Conservation (phyloP, 2,113 vertebrate genomes). For the Lanius collurio region DNA sequence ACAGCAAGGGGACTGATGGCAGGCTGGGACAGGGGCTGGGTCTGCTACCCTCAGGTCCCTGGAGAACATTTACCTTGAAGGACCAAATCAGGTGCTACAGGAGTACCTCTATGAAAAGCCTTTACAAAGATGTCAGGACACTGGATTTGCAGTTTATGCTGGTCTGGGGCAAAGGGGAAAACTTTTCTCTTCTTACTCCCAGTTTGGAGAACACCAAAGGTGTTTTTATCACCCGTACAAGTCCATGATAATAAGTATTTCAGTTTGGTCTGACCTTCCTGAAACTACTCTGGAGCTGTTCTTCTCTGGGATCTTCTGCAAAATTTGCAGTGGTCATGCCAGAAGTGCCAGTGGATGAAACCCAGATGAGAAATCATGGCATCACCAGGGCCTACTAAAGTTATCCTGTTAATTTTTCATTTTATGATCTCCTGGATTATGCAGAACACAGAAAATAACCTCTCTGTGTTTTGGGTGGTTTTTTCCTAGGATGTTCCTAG, state of each 20-base stretch:
- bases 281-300: background rate
- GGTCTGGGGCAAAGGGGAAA: background rate
- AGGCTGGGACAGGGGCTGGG: background rate
- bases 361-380: background rate
- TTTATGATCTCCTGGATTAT: background rate
- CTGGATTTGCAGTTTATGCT: background rate
- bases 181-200: background rate
- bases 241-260: background rate
- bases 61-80: background rate
- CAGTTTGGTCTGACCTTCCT: background rate
- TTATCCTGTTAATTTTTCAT: background rate
- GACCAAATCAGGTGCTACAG: background rate
- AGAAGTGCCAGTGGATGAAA: background rate
- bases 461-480: fast-evolving
- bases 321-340: background rate
- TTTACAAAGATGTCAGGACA: background rate
- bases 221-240: background rate
- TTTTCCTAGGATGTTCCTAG: background rate
- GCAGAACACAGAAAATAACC: background rate
- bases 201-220: background rate
- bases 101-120: background rate
- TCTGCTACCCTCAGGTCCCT: background rate
- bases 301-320: background rate
- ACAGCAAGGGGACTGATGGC: fast-evolving
- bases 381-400: background rate